Evolutionary conservation across 2,113 vertebrate genomes (phyloP).

Genomic region (Microtus richardsoni): DNA sequence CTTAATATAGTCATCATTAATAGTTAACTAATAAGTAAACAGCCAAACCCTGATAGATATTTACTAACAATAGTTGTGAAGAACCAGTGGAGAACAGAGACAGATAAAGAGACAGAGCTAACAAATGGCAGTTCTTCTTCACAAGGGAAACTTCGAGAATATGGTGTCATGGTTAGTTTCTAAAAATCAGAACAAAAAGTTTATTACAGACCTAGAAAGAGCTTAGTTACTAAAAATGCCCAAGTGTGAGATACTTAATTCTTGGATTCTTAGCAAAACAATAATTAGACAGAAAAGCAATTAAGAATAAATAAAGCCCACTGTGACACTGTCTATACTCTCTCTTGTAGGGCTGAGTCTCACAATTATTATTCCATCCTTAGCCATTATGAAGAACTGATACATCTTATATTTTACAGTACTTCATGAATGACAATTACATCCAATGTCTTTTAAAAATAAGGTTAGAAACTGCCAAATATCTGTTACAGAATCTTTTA

Average conservation of each 20-base stretch:
- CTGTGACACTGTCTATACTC: neutral
- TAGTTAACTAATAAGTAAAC: neutral
- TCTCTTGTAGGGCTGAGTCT: neutral
- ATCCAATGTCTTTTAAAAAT: neutral
- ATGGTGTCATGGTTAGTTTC: neutral
- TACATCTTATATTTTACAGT: neutral
- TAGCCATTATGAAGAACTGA: neutral
- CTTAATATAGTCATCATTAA: neutral
- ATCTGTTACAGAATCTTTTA: neutral
- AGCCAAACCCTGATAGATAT: neutral
- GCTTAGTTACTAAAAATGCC: neutral
- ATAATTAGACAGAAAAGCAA: conserved; percentile 4
- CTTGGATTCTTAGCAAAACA: neutral
- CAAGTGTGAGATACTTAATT: neutral
- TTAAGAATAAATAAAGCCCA: neutral
- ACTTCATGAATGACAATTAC: conserved; percentile 30
- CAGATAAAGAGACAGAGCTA: neutral
- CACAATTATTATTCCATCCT: conserved; percentile 14
- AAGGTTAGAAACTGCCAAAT: neutral
- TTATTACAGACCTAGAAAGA: neutral
- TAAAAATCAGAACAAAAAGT: neutral
- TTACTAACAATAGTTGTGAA: conserved; percentile 32
- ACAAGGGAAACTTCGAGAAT: neutral
- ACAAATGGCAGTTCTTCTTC: neutral
- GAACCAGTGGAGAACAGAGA: neutral